Conservation (phyloP, 2,888 invertebrate species). For the Blastobasis adustella region DNA sequence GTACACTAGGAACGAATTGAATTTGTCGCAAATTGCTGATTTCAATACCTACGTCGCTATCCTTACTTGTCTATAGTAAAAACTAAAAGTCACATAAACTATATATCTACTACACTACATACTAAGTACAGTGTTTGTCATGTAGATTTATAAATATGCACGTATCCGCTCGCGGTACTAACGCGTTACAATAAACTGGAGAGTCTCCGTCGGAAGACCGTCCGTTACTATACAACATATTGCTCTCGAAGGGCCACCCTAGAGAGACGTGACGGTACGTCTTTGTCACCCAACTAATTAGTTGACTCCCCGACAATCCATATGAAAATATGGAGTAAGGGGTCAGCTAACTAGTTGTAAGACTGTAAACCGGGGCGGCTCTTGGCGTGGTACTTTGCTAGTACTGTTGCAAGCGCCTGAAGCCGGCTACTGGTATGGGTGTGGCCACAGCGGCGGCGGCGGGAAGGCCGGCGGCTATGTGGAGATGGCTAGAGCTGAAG, state of each 20-base stretch:
- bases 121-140: conserved; percentile 15
- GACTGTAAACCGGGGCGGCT: too few relatives aligned
- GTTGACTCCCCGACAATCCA: too few relatives aligned
- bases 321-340: too few relatives aligned
- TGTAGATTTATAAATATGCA: conserved; percentile 14
- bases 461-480: conserved; percentile 65
- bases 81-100: background rate
- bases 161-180: conserved; percentile 10
- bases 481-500: conserved; percentile 55
- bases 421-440: conserved; percentile 36
- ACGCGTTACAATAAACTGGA: conserved; percentile 11
- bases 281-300: background rate
- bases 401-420: background rate
- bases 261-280: conserved; percentile 8
- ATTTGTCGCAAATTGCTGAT: conserved; percentile 12
- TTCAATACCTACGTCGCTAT: conserved; percentile 11
- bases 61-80: conserved; percentile 4
- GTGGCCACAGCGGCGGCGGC: conserved; percentile 56
- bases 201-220: conserved; percentile 8
- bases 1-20: conserved; percentile 43
- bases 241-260: conserved; percentile 5
- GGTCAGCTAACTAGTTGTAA: too few relatives aligned
- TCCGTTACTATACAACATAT: conserved; percentile 3
- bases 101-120: background rate
- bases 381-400: too few relatives aligned